Base-by-base conservation (phyloP, 1,140 invertebrate genomes). In the Panulirus ornatus region DNA sequence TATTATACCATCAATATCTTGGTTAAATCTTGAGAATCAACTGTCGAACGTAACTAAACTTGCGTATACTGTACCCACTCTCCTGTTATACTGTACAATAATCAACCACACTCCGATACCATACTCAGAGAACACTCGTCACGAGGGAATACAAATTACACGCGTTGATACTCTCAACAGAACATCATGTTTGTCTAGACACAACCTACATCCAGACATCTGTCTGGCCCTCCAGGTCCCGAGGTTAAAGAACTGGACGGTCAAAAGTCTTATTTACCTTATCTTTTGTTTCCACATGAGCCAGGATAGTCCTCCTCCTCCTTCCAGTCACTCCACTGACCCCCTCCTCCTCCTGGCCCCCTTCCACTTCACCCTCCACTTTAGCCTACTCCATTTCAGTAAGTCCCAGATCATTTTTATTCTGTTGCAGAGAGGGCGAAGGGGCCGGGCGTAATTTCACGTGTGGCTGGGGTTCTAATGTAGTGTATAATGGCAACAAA, bases 381-480 rank as follows among this genome's bases (percentile, higher is more conserved):
- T 83, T 63, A 58, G 79, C 79, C 88, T 82, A 83, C 70, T 82
- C 88, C 79, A 73, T 89, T 89, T 83, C 79, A 58, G 78, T 82
- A 82, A 88, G 86, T 75, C 88, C 66, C 88, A 75, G 78, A 89
- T 89, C 88, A 83, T 89, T 83, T 89, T 89, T 83, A 89, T 89
- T 83, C 79, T 89, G 79, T 89, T 89, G 79, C 79, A 89, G 88
- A 89, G 88, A 89, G 88, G 79, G 88, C 78, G 88, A 83, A 84
- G 75, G 88, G 79, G 79, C 79, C 70, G 44, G 75, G 75, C 86
- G 88, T 89, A 83, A 89, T 89, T 89, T 89, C 88, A 89, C 88
- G 88, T 89, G 88, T 89, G 88, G 88, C 88, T 89, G 78, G 71
- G 88, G 88, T 89, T 89, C 88, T 89, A 89, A 89, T 89, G 88